Evolutionary conservation across 2,113 vertebrate species (phyloP), one percentile per base, ranked within the genome.

Genomic region (Microcebus ravelobensis): DNA sequence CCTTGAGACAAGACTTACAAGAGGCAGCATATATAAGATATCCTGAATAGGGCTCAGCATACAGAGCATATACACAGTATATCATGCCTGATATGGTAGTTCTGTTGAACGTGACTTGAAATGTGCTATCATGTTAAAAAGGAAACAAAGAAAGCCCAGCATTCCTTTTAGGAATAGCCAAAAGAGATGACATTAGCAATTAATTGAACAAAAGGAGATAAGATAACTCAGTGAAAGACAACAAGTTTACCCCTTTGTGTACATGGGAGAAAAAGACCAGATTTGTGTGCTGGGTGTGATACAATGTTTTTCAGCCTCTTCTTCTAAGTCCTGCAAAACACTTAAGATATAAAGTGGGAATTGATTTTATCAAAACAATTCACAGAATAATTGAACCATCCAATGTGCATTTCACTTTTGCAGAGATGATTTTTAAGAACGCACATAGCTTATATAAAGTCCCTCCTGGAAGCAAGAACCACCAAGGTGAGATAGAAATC

Each of bases 291-390:
- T 48, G 0, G 4, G 31, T 61, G 15, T 27, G 9, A 73, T 23
- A 4, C 23, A 61, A 79, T 36, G 23, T 29, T 82, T 81, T 48
- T 39, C 21, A 52, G 48, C 5, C 36, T 67, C 42, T 52, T 87
- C 48, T 83, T 79, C 59, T 45, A 90, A 39, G 0, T 55, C 79
- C 13, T 74, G 31, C 45, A 71, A 89, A 94, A 94, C 21, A 74
- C 74, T 90, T 52, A 52, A 70, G 48, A 42, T 63, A 65, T 59
- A 76, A 93, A 93, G 74, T 34, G 7, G 39, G 8, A 97, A 65
- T 92, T 23, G 57, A 52, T 96, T 90, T 91, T 79, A 88, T 67
- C 67, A 48, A 61, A 82, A 74, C 76, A 93, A n/a, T 92, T 96
- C 71, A 21, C 67, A 63, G 25, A 85, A 55, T 61, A 92, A 71